phyloP scores from a whole-genome alignment of 2,888 invertebrate genomes.

The Neocrepidodera transversa region DNA sequence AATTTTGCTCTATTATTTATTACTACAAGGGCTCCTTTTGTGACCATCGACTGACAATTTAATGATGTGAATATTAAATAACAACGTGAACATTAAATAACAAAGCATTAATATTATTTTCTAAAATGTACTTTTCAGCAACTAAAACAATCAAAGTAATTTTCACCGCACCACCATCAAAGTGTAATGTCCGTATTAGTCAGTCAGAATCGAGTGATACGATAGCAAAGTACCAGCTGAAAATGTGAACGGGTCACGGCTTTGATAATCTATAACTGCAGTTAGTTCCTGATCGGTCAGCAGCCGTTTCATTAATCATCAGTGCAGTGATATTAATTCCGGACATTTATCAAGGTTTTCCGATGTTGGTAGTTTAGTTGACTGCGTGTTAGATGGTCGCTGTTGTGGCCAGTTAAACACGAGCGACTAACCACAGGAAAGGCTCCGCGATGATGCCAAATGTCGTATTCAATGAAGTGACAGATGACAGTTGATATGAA shows the following conservation, averaged over 20 bases:
- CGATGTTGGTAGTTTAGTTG: constrained; percentile 45
- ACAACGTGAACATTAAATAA: too few species aligned
- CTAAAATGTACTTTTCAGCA: too few species aligned
- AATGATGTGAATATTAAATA: too few species aligned
- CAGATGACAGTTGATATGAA: too few species aligned
- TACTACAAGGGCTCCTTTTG: too few species aligned
- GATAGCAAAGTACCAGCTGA: constrained; percentile 17
- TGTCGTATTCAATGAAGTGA: too few species aligned
- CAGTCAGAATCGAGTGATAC: not conserved
- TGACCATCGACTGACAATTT: too few species aligned
- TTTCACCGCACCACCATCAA: not conserved
- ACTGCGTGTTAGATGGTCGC: constrained; percentile 29
- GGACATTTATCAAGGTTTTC: constrained; percentile 56
- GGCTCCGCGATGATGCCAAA: too few species aligned
- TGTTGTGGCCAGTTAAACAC: constrained; percentile 45
- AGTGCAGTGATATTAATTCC: constrained; percentile 56
- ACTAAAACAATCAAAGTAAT: constrained; percentile 5
- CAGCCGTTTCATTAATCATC: constrained; percentile 56
- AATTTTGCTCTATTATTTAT: too few species aligned
- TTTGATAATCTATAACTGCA: constrained; percentile 45
- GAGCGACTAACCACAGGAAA: too few species aligned
- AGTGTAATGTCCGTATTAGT: not conserved
- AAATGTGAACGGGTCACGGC: constrained; percentile 20
- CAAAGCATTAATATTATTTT: too few species aligned
- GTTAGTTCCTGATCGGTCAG: constrained; percentile 51